Evolutionary conservation across 2,797 vertebrate genomes (phyloP).

Genomic region (Sternotherus odoratus): DNA sequence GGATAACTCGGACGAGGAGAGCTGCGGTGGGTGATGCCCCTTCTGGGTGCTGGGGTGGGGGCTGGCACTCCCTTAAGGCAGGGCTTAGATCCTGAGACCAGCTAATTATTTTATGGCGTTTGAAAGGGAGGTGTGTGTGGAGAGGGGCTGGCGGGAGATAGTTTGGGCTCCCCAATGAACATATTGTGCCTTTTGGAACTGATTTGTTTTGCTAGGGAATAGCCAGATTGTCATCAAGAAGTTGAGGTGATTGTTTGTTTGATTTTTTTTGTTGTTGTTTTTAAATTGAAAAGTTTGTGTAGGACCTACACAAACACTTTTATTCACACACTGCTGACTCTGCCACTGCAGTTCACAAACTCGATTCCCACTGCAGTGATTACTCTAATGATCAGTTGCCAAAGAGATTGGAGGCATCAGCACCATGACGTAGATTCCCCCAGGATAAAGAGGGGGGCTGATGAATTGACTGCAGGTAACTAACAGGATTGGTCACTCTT

Average conservation of each 20-base stretch:
- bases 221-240: background rate
- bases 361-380: background rate
- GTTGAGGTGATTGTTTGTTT: fast-evolving
- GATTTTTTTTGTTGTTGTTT: fast-evolving
- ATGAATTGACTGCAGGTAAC: background rate
- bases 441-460: fast-evolving
- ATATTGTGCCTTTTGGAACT: fast-evolving
- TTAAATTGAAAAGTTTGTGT: background rate
- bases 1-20: constrained; percentile 90
- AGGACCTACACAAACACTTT: background rate
- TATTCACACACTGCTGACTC: fast-evolving
- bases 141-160: too few species aligned
- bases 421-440: background rate
- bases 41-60: background rate
- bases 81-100: background rate
- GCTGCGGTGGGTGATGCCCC: constrained; percentile 80
- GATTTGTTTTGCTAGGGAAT: background rate
- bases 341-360: background rate
- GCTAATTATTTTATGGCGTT: fast-evolving
- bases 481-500: background rate
- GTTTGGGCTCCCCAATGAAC: background rate
- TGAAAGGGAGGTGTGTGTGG: background rate
- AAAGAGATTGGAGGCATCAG: fast-evolving
- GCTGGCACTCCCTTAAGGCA: background rate
- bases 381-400: fast-evolving